phyloP scores from a whole-genome alignment of 2,888 invertebrate species.

The Ennomos quercinarius region DNA sequence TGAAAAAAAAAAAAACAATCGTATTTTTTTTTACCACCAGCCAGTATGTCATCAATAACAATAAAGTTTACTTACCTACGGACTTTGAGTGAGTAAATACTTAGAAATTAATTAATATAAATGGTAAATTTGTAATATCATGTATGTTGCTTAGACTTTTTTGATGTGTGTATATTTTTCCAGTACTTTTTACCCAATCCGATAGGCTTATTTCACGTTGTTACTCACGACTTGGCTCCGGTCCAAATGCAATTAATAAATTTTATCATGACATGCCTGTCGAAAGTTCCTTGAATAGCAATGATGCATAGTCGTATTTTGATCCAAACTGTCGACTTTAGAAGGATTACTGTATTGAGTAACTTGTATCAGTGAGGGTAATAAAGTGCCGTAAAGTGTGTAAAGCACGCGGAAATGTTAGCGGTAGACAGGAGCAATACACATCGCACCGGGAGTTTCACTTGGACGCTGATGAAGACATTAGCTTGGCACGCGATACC shows the following conservation, averaged over 20 bases:
- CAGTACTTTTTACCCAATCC: slow-evolving; percentile 23
- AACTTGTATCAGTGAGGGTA: slow-evolving; percentile 49
- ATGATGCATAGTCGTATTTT: slow-evolving; percentile 23
- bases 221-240: slow-evolving; percentile 38
- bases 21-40: no score
- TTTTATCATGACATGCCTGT: slow-evolving; percentile 34
- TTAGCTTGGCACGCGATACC: slow-evolving; percentile 54
- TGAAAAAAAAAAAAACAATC: no score
- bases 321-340: slow-evolving; percentile 6
- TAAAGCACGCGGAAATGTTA: slow-evolving; percentile 56
- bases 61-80: no score
- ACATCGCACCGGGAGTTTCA: slow-evolving; percentile 54
- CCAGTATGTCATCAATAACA: no score
- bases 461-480: slow-evolving; percentile 51
- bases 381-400: slow-evolving; percentile 40
- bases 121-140: no score
- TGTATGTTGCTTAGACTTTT: no score
- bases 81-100: no score
- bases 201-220: slow-evolving; percentile 29
- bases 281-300: slow-evolving; percentile 37
- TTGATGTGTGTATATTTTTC: slow-evolving; percentile 4
- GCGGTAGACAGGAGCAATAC: slow-evolving; percentile 51
- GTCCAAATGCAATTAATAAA: slow-evolving; percentile 36
- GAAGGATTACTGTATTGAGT: slow-evolving; percentile 39
- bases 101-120: no score